Base-by-base conservation (phyloP, 2,113 vertebrate genomes). In the Dicaeum eximium region DNA sequence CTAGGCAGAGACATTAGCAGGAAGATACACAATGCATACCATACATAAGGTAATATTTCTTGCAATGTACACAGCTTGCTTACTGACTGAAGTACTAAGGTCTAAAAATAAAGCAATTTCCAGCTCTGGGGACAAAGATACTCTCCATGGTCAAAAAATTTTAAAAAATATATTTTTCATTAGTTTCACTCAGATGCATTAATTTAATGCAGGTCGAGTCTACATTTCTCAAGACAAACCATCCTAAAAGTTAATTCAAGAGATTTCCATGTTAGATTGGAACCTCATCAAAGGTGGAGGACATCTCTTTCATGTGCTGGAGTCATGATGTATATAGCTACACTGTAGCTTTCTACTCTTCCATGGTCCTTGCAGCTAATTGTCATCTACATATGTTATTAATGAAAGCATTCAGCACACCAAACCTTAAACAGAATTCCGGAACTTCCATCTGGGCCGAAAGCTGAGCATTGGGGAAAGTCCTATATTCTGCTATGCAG, bases 81-180 rank as follows among this genome's bases (percentile, higher is more conserved):
- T 65, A 44, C 37, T 57, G 51, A 44, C 21, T 71, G n/a, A 70
- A 79, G 14, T n/a, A 45, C 21, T 56, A 22, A 57, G 37, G 35
- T 54, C 30, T 31, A 50, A 80, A 83, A 66, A 40, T 27, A 71
- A 92, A 64, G 15, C 7, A 27, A 40, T 53, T 75, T 54, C 40
- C 44, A 69, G 0, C 62, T 77, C 66, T 45, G 27, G 23, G 30
- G 30, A 54, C 13, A 19, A 83, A 72, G 6, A 24, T 25, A 58
- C 2, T 38, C 33, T 47, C 27, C 20, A 42, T 11, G 18, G 33
- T 50, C 2, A 69, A 85, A 58, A 88, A 51, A 20, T 3, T 40
- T 1, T 1, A 79, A 61, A 45, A 31, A 25, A 10, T 0, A 0
- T 64, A 12, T 51, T 75, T 67, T 71, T 56, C 20, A 27, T 28